Percentiles rank a stretch among this genome's conserved stretches.
These are phyloP conservation scores for Calameuta pallipes DNA, from an alignment of 2,888 invertebrate species.

Conservation along the genomic window DNA sequence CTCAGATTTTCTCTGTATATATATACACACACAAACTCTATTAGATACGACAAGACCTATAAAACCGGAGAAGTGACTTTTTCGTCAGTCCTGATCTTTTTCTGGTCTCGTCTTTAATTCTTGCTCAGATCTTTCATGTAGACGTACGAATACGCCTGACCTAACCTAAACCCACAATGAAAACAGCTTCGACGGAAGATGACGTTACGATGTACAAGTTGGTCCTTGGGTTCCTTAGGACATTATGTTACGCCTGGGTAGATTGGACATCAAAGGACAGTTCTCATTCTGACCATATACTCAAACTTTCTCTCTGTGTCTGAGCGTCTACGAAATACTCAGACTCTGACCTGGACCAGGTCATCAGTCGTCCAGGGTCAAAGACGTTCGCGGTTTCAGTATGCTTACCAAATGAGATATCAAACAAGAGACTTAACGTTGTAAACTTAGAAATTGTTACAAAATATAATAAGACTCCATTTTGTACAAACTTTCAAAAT, in stretches of 20 bases:
- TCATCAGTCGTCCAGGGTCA: background rate
- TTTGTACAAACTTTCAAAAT: too few relatives aligned
- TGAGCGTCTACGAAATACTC: background rate
- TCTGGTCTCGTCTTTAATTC: background rate
- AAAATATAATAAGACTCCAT: too few relatives aligned
- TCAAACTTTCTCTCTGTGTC: background rate
- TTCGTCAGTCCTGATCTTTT: background rate
- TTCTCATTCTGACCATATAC: background rate
- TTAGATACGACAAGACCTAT: background rate
- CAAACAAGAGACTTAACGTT: background rate
- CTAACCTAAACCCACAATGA: conserved; percentile 4
- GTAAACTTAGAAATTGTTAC: background rate
- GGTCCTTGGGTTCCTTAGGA: background rate
- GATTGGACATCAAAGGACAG: background rate
- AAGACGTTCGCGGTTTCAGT: background rate
- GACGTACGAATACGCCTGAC: background rate
- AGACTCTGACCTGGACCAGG: background rate
- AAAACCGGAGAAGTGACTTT: background rate
- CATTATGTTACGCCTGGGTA: background rate
- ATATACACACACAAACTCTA: background rate
- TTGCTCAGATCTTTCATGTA: background rate
- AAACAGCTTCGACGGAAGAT: conserved; percentile 24
- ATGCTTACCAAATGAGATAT: background rate
- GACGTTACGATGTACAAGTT: conserved; percentile 15
- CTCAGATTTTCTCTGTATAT: background rate